Percentiles rank a stretch among this genome's conserved stretches.
phyloP scores from a whole-genome alignment of 2,797 vertebrate genomes.

The Pogonophryne albipinna region DNA sequence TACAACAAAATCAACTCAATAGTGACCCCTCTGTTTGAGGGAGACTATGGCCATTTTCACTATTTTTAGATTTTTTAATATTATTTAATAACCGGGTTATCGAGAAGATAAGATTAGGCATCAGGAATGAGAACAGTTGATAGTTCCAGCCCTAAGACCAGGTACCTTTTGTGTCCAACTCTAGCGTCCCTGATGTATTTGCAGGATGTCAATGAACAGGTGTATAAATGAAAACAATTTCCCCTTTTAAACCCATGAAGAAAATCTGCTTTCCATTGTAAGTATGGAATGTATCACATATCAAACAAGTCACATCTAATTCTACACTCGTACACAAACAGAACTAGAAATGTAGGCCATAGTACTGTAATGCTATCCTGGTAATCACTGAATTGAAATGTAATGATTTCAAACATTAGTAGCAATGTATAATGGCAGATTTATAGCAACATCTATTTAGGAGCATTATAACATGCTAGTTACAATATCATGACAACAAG shows the following conservation, averaged over 20 bases:
- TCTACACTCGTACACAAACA: not conserved
- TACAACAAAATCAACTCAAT: not conserved
- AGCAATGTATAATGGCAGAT: not conserved
- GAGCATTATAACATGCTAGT: not conserved
- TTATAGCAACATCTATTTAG: not conserved
- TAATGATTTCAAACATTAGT: conserved; percentile 15
- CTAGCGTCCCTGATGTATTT: not conserved
- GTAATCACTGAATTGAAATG: conserved; percentile 28
- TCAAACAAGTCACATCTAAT: not conserved
- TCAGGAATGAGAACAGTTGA: not conserved
- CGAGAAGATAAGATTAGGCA: not conserved
- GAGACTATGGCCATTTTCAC: not conserved
- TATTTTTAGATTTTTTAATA: not conserved
- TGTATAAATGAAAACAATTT: not conserved
- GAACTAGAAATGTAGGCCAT: not conserved
- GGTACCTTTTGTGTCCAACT: not conserved
- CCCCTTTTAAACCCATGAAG: not conserved
- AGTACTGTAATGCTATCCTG: not conserved
- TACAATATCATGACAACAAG: not conserved
- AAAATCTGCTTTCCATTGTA: not conserved
- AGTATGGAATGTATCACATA: not conserved
- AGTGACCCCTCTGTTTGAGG: not conserved
- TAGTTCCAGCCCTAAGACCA: not conserved
- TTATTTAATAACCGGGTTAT: not conserved
- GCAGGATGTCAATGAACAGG: not conserved